Percentiles rank a stretch among this genome's conserved stretches.
These are phyloP conservation scores for Camponotus pennsylvanicus DNA, from an alignment of 1,140 invertebrate genomes.

Conservation along the genomic window DNA sequence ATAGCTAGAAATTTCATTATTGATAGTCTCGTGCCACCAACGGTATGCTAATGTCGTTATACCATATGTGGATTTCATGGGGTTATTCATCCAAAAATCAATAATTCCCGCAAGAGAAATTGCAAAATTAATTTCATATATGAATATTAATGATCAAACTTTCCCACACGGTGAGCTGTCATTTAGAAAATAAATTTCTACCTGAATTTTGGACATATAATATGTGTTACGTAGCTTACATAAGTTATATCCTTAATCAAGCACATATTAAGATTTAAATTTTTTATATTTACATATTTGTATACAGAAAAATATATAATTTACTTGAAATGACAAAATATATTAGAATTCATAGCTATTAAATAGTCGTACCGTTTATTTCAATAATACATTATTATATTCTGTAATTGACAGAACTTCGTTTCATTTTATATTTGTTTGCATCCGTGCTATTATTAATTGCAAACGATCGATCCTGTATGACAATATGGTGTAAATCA, in stretches of 20 bases:
- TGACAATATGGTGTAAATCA: conserved; percentile 37
- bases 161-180: neutral
- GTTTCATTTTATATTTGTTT: neutral
- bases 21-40: conserved; percentile 46
- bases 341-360: neutral
- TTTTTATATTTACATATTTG: neutral
- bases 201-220: neutral
- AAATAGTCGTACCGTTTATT: neutral
- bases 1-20: conserved; percentile 58
- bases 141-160: conserved; percentile 46
- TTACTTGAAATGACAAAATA: neutral
- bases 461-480: conserved; percentile 51
- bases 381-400: neutral
- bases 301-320: neutral
- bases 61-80: conserved; percentile 10
- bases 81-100: conserved; percentile 20
- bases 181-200: conserved; percentile 2
- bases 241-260: neutral
- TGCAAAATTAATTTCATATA: conserved; percentile 15
- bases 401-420: neutral
- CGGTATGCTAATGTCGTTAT: conserved; percentile 12
- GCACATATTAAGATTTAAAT: neutral
- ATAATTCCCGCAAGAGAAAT: neutral
- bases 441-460: conserved; percentile 29
- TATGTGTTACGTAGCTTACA: neutral